A percentile compares a stretch with the other conserved stretches of the same genome.
These are phyloP conservation scores for Gasterosteus nipponicus DNA, from an alignment of 2,113 vertebrate genomes.

Conservation along the genomic window DNA sequence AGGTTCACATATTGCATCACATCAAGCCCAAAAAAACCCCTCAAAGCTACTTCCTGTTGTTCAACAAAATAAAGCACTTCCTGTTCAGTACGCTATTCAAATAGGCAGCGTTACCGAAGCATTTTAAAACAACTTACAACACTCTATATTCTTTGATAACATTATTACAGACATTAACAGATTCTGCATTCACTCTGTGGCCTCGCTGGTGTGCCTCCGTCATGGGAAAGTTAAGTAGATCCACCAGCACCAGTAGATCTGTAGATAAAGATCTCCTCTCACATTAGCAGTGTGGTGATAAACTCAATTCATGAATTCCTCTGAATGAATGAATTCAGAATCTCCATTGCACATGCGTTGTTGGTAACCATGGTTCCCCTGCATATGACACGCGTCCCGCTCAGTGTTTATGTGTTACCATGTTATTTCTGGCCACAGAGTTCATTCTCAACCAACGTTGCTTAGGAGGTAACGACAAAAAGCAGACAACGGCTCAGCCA, in stretches of 20 bases:
- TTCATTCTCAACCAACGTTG: constrained; percentile 75
- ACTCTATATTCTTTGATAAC: background rate
- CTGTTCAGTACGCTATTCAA: too few relatives aligned
- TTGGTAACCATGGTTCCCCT: constrained; percentile 40
- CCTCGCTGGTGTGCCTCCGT: background rate
- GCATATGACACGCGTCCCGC: constrained; percentile 30
- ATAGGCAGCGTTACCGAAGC: too few relatives aligned
- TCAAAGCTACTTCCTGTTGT: too few relatives aligned
- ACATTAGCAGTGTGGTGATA: background rate
- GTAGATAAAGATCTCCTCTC: constrained; percentile 4
- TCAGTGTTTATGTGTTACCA: constrained; percentile 73
- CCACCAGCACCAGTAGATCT: background rate
- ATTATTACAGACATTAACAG: background rate
- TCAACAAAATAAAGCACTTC: too few relatives aligned
- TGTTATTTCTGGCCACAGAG: constrained; percentile 48
- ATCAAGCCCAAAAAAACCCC: too few relatives aligned
- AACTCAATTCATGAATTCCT: background rate
- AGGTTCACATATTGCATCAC: too few relatives aligned
- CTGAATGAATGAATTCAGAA: constrained; percentile 5
- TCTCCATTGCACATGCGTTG: background rate
- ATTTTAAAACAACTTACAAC: too few relatives aligned
- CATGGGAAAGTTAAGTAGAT: background rate
- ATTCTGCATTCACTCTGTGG: background rate
- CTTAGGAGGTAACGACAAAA: constrained; percentile 62
- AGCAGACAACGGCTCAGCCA: constrained; percentile 63